Evolutionary conservation across 2,797 vertebrate genomes (phyloP), one percentile per base, ranked within the genome.

Genomic region (Pipistrellus kuhlii): DNA sequence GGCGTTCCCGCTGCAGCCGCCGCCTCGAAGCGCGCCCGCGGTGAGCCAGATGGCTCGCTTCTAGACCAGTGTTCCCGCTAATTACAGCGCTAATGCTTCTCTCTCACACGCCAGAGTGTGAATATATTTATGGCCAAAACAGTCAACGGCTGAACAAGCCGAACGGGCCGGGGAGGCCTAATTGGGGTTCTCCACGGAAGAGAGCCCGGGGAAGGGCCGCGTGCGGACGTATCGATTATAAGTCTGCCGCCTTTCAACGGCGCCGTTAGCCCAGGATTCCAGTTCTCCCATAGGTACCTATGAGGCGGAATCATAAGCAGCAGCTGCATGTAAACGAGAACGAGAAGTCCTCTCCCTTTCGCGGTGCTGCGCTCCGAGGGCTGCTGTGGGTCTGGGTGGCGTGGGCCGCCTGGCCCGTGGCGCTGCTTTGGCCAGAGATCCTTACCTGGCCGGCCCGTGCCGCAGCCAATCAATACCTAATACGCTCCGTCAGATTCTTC

Each of bases 81-180:
- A 94, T 97, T 96, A 96, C 96, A 96, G 84, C 68, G 14, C 12
- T 95, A 91, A 88, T 84, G 85, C 89, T 96, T 95, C 75, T 95
- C 35, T 96, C 32, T 95, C 73, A 92, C 30, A 59, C 64, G 97
- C 48, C 35, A 92, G 81, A 94, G 87, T 30, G 10, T 81, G 95
- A 86, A 90, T 53, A 71, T 96, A 91, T 89, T 92, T 97, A 85
- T 95, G 97, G 84, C 96, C 97, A 96, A 97, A 96, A 97, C 95
- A 97, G 91, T 96, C 80, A 93, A 76, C 97, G 94, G 35, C 48
- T 88, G 35, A 93, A 96, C 85, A 94, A 96, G 71, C 86, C 96
- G 94, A 96, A 89, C 89, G 94, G 25, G 94, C 64, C 51, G 83
- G 72, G 85, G 90, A 81, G 94, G 84, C 57, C 86, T 97, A 96